Percentiles rank a stretch among this genome's conserved stretches.
These are phyloP conservation scores for Leucophora obtusa DNA, from an alignment of 2,888 invertebrate genomes.

Conservation along the genomic window DNA sequence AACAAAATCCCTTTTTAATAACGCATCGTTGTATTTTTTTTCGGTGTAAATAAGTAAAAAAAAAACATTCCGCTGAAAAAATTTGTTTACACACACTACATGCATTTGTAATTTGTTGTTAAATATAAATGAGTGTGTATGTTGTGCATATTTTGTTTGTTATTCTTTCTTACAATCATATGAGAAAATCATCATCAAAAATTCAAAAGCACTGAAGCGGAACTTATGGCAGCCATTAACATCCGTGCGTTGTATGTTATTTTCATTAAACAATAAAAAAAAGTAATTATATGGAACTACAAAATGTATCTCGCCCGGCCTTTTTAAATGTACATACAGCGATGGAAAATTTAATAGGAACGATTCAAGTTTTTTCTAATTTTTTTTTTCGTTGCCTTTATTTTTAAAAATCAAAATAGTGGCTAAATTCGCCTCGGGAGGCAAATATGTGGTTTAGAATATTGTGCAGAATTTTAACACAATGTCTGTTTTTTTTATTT, in stretches of 20 bases:
- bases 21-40: background rate
- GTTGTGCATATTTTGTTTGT: background rate
- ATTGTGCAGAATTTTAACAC: no score
- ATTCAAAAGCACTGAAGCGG: slow-evolving; percentile 40
- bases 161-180: background rate
- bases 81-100: background rate
- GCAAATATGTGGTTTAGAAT: no score
- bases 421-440: no score
- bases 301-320: background rate
- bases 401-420: no score
- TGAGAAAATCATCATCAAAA: slow-evolving; percentile 27
- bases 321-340: no score
- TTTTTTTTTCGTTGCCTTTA: no score
- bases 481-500: no score
- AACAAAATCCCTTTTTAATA: background rate
- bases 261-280: background rate
- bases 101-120: slow-evolving; percentile 11
- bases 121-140: background rate
- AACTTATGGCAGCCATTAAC: slow-evolving; percentile 47
- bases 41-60: background rate
- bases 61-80: background rate
- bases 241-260: slow-evolving; percentile 18
- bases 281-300: background rate
- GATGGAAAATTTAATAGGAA: no score
- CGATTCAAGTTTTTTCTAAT: no score